phyloP scores from a whole-genome alignment of 2,797 vertebrate genomes.

The Enoplosus armatus region DNA sequence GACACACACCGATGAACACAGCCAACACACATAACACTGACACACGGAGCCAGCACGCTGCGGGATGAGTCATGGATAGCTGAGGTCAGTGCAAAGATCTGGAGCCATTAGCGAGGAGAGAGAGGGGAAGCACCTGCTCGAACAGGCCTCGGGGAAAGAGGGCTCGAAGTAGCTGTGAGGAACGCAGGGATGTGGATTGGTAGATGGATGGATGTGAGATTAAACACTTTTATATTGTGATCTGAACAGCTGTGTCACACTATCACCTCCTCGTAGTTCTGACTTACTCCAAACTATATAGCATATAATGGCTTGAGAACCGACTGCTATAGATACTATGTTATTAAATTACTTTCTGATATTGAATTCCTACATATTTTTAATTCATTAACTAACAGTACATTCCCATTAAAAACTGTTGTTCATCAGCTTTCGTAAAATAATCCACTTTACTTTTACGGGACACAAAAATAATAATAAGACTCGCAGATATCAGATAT shows the following conservation, averaged over 20 bases:
- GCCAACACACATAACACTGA: conserved; percentile 65
- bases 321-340: neutral
- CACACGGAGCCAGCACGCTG: conserved; percentile 53
- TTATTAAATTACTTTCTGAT: neutral
- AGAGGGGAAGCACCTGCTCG: conserved; percentile 76
- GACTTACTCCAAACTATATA: neutral
- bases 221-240: neutral
- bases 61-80: conserved; percentile 78
- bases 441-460: neutral
- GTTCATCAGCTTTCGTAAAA: neutral
- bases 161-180: neutral
- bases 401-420: neutral
- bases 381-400: neutral
- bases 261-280: neutral
- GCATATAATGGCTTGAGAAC: neutral
- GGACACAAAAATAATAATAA: neutral
- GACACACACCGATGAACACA: conserved; percentile 59
- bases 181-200: neutral
- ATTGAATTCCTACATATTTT: neutral
- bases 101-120: conserved; percentile 54
- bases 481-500: neutral
- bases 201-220: neutral
- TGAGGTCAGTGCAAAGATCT: conserved; percentile 77
- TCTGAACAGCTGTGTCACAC: neutral
- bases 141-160: neutral